phyloP scores from a whole-genome alignment of 2,797 vertebrate genomes.

The Pantherophis vulpinus region DNA sequence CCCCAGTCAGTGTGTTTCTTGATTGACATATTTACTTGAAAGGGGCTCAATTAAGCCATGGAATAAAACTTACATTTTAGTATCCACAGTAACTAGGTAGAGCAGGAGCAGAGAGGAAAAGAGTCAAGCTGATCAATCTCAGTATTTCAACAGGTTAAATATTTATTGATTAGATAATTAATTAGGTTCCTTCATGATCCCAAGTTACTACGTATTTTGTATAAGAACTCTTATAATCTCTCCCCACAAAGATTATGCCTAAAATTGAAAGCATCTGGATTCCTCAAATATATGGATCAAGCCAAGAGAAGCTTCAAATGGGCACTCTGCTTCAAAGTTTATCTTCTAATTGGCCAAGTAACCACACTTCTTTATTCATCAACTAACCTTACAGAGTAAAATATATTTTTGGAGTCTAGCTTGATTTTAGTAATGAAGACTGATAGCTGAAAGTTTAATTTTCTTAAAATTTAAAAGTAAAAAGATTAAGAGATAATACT shows the following conservation, averaged over 20 bases:
- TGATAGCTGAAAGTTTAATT: not conserved
- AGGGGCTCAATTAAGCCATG: not conserved
- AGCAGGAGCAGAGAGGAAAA: not conserved
- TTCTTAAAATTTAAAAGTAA: not conserved
- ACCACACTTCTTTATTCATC: not conserved
- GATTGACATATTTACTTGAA: not conserved
- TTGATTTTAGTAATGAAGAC: not conserved
- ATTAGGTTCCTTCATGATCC: not conserved
- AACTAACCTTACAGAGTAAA: not conserved
- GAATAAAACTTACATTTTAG: conserved; percentile 17
- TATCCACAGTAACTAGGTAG: conserved; percentile 31
- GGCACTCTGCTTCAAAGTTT: not conserved
- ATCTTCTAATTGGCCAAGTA: not conserved
- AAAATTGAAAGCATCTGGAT: not conserved
- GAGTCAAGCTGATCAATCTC: not conserved
- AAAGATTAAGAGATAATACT: not conserved
- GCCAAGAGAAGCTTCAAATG: not conserved
- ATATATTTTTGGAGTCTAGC: not conserved
- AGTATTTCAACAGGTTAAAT: not conserved
- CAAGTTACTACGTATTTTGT: not conserved
- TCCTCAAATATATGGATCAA: not conserved
- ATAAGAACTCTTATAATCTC: not conserved
- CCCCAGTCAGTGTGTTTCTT: not conserved
- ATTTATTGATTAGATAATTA: not conserved
- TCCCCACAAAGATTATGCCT: not conserved